Evolutionary conservation across 1,140 invertebrate species (phyloP).

Genomic region (Prorops nasuta): DNA sequence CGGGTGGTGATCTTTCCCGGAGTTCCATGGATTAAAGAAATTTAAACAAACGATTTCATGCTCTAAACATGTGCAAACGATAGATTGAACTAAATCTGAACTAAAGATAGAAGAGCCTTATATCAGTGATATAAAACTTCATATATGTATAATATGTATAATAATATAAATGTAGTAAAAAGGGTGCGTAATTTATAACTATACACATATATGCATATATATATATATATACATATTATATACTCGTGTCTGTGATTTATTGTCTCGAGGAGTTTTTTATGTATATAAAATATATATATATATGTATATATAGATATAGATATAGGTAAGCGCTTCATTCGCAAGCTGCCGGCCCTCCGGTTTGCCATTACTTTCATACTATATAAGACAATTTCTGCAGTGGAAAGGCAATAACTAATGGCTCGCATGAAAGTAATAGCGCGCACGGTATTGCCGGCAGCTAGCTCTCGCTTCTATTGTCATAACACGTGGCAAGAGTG

Average conservation of each 20-base stretch:
- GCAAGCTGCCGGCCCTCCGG: slow-evolving; percentile 22
- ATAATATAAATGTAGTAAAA: slow-evolving; percentile 37
- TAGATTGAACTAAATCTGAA: slow-evolving; percentile 56
- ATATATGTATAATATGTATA: slow-evolving; percentile 38
- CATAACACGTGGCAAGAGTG: slow-evolving; percentile 47
- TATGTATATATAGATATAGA: too few species aligned
- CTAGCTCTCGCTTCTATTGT: slow-evolving; percentile 35
- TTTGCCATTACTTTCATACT: slow-evolving; percentile 22
- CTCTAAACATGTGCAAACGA: slow-evolving; percentile 59
- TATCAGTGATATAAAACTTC: slow-evolving; percentile 54
- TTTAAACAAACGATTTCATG: slow-evolving; percentile 56
- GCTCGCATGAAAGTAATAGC: slow-evolving; percentile 15
- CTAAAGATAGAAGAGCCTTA: slow-evolving; percentile 58
- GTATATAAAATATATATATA: slow-evolving; percentile 28
- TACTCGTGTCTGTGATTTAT: slow-evolving; percentile 40
- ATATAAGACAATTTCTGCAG: slow-evolving; percentile 24
- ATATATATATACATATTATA: too few species aligned
- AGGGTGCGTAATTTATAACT: slow-evolving; percentile 33
- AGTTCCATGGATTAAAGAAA: slow-evolving; percentile 33
- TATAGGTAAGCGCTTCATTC: slow-evolving; percentile 32
- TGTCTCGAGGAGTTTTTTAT: slow-evolving; percentile 38
- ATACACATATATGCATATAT: too few species aligned
- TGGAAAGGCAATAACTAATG: slow-evolving; percentile 3
- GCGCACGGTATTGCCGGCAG: slow-evolving; percentile 19
- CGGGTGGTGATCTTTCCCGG: slow-evolving; percentile 8